Base-by-base conservation (phyloP, 2,797 vertebrate genomes). In the Chiloscyllium punctatum region DNA sequence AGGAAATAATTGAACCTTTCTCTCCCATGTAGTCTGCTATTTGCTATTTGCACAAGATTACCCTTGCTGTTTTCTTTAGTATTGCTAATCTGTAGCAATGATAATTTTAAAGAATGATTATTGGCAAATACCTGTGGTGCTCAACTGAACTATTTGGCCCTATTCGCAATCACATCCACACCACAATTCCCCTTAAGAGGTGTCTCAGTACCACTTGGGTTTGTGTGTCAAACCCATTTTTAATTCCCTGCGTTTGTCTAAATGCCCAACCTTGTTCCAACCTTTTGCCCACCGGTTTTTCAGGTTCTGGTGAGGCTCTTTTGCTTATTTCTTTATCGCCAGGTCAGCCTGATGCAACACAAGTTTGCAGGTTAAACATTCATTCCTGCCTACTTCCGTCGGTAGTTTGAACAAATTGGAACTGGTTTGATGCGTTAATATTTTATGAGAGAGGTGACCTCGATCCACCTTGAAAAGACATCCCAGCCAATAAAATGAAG, bases 211-310 rank as follows among this genome's bases (percentile, higher is more conserved):
- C 16, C 25, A 62, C 18, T 68, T 94, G 9, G 66, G 37, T 21
- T 42, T 94, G 91, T 71, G 25, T 94, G 66, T 30, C 91, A 71
- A 94, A 94, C 68, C n/a, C 11, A 18, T 94, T 94, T 94, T 68
- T n/a, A 48, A 62, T 37, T 69, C 57, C 33, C 16, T 11, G 62
- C 48, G n/a, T 62, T 94, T 69, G 66, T 69, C 37, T 48, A 48
- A 94, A 48, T 72, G 27, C 23, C 21, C 9, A 27, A 6, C 94
- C 42, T 94, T 48, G 23, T 72, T 48, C 33, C 71, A 72, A 27
- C 23, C 11, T 94, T n/a, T 94, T 42, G 11, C 33, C n/a, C 62
- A 9, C 25, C 25, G n/a, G 66, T 69, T 71, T 94, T 94, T 69
- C 92, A 51, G 66, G 66, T 94, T 69, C 8, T 69, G 33, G 62